Evolutionary conservation across 2,113 vertebrate species (phyloP).

Genomic region (Alligator mississippiensis): DNA sequence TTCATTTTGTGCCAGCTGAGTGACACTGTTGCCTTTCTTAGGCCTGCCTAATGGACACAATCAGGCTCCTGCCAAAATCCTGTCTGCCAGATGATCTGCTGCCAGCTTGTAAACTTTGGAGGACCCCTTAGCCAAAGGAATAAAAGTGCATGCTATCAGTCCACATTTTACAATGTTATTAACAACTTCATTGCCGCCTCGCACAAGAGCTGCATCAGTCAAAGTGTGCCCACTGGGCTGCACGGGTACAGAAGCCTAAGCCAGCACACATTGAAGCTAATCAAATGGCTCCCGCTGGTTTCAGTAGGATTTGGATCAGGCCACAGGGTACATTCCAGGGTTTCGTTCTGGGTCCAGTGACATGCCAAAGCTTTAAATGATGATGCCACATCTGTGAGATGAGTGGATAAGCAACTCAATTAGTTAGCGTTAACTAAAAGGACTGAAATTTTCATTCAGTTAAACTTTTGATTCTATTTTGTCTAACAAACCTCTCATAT

Average conservation of each 20-base stretch:
- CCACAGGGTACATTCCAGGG: background rate
- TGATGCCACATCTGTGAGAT: background rate
- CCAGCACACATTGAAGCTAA: background rate
- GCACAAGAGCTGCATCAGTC: background rate
- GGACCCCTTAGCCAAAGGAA: conserved; percentile 19
- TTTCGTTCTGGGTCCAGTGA: background rate
- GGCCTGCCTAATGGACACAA: conserved; percentile 9
- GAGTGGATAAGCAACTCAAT: background rate
- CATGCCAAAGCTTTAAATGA: background rate
- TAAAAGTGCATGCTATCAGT: conserved; percentile 9
- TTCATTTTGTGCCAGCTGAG: background rate
- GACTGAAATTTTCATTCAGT: background rate
- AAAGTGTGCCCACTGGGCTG: background rate
- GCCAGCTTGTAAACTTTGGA: conserved; percentile 39
- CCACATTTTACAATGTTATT: conserved; percentile 30
- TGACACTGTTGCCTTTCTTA: conserved; percentile 4
- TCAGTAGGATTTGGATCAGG: background rate
- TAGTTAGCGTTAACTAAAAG: background rate
- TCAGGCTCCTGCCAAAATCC: conserved; percentile 8
- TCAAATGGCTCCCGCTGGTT: background rate
- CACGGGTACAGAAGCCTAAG: background rate
- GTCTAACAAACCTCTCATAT: background rate
- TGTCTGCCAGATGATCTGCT: conserved; percentile 4
- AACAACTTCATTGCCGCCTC: conserved; percentile 23
- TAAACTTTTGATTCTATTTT: background rate